Evolutionary conservation across 2,888 invertebrate genomes (phyloP).

Genomic region (Eledone cirrhosa): DNA sequence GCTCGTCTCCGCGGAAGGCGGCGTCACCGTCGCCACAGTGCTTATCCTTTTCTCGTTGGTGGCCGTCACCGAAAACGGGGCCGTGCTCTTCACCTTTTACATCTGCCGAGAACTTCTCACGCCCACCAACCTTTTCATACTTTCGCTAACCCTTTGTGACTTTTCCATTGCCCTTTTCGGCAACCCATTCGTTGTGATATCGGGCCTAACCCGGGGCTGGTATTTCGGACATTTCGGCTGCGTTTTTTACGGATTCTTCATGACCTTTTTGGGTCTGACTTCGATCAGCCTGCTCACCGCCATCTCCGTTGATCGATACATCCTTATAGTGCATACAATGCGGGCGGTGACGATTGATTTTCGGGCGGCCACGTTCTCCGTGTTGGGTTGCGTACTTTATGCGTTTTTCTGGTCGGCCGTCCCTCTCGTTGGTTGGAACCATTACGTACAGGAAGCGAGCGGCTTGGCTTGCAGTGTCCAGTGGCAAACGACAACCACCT

Average conservation of each 20-base stretch:
- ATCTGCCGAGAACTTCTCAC: conserved; percentile 38
- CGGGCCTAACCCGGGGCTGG: conserved; percentile 42
- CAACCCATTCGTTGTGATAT: conserved; percentile 38
- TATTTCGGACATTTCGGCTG: conserved; percentile 45
- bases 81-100: conserved; percentile 24
- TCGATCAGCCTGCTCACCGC: conserved; percentile 53
- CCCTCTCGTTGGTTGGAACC: conserved; percentile 57
- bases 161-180: conserved; percentile 46
- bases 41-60: conserved; percentile 4
- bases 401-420: conserved; percentile 51
- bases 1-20: not conserved
- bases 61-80: conserved; percentile 30
- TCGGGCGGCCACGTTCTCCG: conserved; percentile 39
- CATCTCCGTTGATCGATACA: conserved; percentile 54
- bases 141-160: conserved; percentile 47
- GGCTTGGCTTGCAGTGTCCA: conserved; percentile 42
- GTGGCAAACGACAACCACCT: conserved; percentile 36
- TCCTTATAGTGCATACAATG: conserved; percentile 54
- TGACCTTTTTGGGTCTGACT: conserved; percentile 51
- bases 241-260: conserved; percentile 50
- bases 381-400: conserved; percentile 39
- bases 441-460: conserved; percentile 50
- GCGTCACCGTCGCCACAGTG: not conserved
- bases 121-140: conserved; percentile 53
- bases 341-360: conserved; percentile 44